Evolutionary conservation across 2,113 vertebrate species (phyloP), one percentile per base, ranked within the genome.

Genomic region (Otus sunia): DNA sequence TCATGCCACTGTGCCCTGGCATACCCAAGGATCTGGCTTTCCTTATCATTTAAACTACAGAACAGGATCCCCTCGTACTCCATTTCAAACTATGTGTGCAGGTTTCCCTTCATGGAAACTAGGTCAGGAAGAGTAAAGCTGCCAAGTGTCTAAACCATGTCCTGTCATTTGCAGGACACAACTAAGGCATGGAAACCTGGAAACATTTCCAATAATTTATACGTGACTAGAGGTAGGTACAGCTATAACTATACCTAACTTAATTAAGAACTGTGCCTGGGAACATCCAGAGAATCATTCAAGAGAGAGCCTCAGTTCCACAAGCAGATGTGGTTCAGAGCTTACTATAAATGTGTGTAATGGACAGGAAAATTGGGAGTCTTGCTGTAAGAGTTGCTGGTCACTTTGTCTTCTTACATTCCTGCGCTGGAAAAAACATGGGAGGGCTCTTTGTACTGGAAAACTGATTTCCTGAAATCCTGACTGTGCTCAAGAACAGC

Each of bases 11-110:
- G 22, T 66, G 29, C 39, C 50, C 49, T 19, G 45, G 21, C 25
- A 34, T 36, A 29, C 32, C 39, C 11, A 25, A 52, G 17, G n/a
- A 47, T 9, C 11, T 59, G 39, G 1, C 10, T 90, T 47, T 62
- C 26, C 30, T 80, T 9, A 26, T 29, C 16, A 5, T 45, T 66
- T 45, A 34, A 49, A 27, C 29, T 52, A 8, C 7, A 64, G 27
- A 27, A 16, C 2, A 4, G 43, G 27, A 49, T 10, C 59, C 5
- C 16, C 23, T 79, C 58, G 60, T 60, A 34, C 10, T 68, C 47
- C 22, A 2, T 59, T n/a, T 56, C 67, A 47, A 37, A 75, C 2
- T 10, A 1, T 1, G 0, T 13, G 9, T 21, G 6, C 19, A 32
- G 5, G 6, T 68, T 92, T 86, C 7, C 34, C 23, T 36, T 47